Evolutionary conservation across 2,797 vertebrate genomes (phyloP), one percentile per base, ranked within the genome.

Genomic region (Siniperca obscura): DNA sequence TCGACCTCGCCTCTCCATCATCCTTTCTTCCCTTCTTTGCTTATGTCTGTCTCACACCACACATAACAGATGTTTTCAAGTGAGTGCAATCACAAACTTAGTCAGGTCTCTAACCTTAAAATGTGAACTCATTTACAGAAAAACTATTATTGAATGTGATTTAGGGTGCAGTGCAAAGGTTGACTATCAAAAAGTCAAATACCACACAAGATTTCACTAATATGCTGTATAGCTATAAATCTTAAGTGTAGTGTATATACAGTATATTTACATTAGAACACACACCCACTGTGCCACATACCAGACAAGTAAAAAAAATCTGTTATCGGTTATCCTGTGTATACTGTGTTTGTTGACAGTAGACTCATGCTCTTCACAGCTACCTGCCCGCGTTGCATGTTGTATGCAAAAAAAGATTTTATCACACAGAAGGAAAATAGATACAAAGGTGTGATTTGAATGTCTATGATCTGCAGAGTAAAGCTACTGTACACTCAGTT

Each of bases 301-400:
- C 52, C 36, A 74, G 36, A 53, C 34, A 48, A 40, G 36, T 34
- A 44, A 19, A 7, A 50, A 50, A 69, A 22, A 12, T 13, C 27
- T 30, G 27, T 30, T 30, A 30, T 30, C 27, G 27, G 27, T 30
- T 30, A 30, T 46, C 5, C 36, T 27, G 36, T 6, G 44, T 16
- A 5, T 46, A 16, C 4, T 46, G 46, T 44, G 25, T 78, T 34
- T 82, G 36, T 65, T 66, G 73, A 77, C 59, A 65, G 6, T 36
- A 27, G 57, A 48, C n/a, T 5, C 7, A 9, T 36, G 60, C 3
- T 21, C 44, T 25, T 70, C 36, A 34, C 53, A 55, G 64, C 19
- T 74, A 7, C 14, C 11, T 27, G 34, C 11, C 22, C 62, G 34
- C 25, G 73, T 69, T 52, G 57, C 22, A 17, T 61, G 21, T 59